Base-by-base conservation (phyloP, 2,113 vertebrate genomes). In the Tachysurus fulvidraco region DNA sequence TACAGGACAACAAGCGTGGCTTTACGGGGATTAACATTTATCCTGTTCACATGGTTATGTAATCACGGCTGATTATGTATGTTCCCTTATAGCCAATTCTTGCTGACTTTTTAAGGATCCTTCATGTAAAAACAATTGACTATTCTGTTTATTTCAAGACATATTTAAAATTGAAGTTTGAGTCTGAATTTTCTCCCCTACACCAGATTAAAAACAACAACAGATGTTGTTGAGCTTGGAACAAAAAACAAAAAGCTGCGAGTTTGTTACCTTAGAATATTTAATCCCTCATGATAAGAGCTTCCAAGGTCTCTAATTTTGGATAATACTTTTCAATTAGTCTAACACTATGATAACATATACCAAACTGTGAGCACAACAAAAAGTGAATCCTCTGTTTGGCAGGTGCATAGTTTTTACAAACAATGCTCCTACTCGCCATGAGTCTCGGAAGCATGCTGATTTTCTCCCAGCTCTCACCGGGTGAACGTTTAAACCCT, bases 401-500 rank as follows among this genome's bases (percentile, higher is more conserved):
- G 30, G 44, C 84, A 76, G 73, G 87, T 12, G 85, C 80, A 55
- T 80, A 77, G 57, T 77, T 89, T 90, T 92, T 64, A 55, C 50
- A 17, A 81, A 84, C 90, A 77, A 93, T 91, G 90, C 92, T 91
- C 91, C 78, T 83, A 91, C 92, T 88, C 90, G 88, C 83, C 84
- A 65, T 89, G 89, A 91, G 92, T 88, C 85, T 89, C 81, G 91
- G 88, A 92, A 87, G 88, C 90, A 88, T 2, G 81, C 85, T 77
- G 91, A 90, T 91, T 88, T 91, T 92, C 73, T 90, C 81, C 89
- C 86, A 88, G 83, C 87, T 91, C 92, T 90, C 91, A 84, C 59
- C 57, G 90, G 91, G 92, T 90, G 92, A 93, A 93, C 89, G 88
- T 93, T 91, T 91, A 93, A 93, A 90, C 7, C 89, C 89, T 92